These are phyloP conservation scores for Pristiophorus japonicus DNA, from an alignment of 2,113 vertebrate genomes.

Conservation along the genomic window DNA sequence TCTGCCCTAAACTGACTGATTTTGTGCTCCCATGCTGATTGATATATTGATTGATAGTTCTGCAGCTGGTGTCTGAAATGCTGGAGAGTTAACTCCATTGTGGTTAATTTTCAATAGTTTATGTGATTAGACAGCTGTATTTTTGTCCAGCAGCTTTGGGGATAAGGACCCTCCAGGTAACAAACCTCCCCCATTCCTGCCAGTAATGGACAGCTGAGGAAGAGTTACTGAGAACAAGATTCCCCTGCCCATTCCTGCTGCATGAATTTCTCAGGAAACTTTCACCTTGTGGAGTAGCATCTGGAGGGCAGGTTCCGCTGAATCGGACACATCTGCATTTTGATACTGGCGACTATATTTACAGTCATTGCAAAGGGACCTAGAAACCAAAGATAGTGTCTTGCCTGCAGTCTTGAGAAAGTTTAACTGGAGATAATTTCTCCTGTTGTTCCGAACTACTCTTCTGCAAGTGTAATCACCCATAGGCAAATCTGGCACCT, in stretches of 20 bases:
- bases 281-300: not conserved
- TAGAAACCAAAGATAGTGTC: not conserved
- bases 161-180: conserved; percentile 20
- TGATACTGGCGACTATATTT: not conserved
- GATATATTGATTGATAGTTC: conserved; percentile 33
- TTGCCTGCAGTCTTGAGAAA: not conserved
- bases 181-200: not conserved
- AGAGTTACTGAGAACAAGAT: not conserved
- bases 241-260: not conserved
- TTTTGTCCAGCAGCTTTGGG: conserved; percentile 29
- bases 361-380: not conserved
- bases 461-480: no score
- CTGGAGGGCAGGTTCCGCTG: not conserved
- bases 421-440: conserved; percentile 13
- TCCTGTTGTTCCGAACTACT: not conserved
- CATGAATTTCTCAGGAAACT: not conserved
- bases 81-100: not conserved
- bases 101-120: conserved; percentile 26
- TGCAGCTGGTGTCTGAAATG: conserved; percentile 17
- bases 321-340: not conserved
- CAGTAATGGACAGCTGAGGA: not conserved
- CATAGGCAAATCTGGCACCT: not conserved
- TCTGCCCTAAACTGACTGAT: conserved; percentile 20
- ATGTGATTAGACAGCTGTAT: conserved; percentile 30
- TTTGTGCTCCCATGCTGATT: conserved; percentile 21